phyloP scores from a whole-genome alignment of 2,888 invertebrate genomes.

The Cheilosia pagana region DNA sequence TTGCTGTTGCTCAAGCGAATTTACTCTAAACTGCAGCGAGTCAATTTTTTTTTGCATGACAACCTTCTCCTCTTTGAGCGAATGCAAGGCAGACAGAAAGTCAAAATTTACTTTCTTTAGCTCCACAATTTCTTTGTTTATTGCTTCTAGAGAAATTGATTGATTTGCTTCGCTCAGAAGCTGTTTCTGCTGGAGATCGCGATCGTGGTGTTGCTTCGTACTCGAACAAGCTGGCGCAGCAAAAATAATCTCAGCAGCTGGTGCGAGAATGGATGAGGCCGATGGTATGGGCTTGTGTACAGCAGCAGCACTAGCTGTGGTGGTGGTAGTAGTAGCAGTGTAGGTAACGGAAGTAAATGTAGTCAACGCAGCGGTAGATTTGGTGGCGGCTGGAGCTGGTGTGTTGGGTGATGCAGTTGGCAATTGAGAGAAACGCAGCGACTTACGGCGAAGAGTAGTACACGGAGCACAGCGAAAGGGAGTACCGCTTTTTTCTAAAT shows the following conservation, averaged over 20 bases:
- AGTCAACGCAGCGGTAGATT: too few species aligned
- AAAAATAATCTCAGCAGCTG: not conserved
- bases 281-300: not conserved
- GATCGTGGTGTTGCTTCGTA: not conserved
- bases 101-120: too few species aligned
- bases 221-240: not conserved
- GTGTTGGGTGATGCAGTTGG: too few species aligned
- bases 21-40: too few species aligned
- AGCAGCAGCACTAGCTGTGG: not conserved
- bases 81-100: not conserved
- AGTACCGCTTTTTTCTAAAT: too few species aligned
- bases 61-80: not conserved
- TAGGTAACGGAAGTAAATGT: not conserved
- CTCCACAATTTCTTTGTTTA: too few species aligned
- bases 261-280: not conserved
- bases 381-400: too few species aligned
- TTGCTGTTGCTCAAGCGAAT: not conserved
- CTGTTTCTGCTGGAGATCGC: not conserved
- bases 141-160: too few species aligned
- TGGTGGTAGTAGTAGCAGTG: not conserved
- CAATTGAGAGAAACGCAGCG: too few species aligned
- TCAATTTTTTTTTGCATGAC: not conserved
- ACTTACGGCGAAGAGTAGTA: too few species aligned
- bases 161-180: not conserved
- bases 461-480: too few species aligned